These are phyloP conservation scores for Frankliniella fusca DNA, from an alignment of 2,888 invertebrate genomes.

Conservation along the genomic window DNA sequence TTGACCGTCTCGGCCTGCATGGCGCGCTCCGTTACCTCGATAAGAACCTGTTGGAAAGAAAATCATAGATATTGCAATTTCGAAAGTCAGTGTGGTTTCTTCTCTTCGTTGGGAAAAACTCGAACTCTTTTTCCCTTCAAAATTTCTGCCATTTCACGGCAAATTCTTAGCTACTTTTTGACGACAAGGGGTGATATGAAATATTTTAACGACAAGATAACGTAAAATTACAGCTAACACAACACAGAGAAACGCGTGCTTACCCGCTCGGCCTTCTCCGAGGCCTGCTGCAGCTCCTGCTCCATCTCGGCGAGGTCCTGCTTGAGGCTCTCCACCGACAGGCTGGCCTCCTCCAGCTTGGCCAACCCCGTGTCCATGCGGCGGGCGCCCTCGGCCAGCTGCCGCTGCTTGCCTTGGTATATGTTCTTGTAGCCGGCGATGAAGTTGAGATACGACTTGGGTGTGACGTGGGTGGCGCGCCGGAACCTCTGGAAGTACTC, in stretches of 20 bases:
- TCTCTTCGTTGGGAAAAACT: too few relatives aligned
- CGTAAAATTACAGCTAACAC: neutral
- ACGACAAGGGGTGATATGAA: too few relatives aligned
- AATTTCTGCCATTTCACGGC: neutral
- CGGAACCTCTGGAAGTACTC: slow-evolving; percentile 88
- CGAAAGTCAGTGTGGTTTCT: neutral
- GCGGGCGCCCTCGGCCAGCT: slow-evolving; percentile 82
- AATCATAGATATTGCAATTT: neutral
- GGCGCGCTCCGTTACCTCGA: slow-evolving; percentile 88
- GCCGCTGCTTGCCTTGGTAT: slow-evolving; percentile 81
- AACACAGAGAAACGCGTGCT: neutral
- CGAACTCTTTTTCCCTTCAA: too few relatives aligned
- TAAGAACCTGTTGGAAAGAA: slow-evolving; percentile 49
- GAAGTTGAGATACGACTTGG: slow-evolving; percentile 94
- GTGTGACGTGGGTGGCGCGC: slow-evolving; percentile 92
- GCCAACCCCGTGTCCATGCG: slow-evolving; percentile 95
- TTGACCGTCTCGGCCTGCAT: slow-evolving; percentile 94
- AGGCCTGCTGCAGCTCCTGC: slow-evolving; percentile 85
- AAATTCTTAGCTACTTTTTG: neutral
- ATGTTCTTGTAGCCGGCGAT: slow-evolving; percentile 93
- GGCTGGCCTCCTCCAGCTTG: slow-evolving; percentile 91
- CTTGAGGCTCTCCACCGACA: slow-evolving; percentile 86
- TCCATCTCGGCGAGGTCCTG: slow-evolving; percentile 92
- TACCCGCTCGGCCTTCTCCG: slow-evolving; percentile 84
- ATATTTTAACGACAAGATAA: too few relatives aligned